Percentiles rank a stretch among this genome's conserved stretches.
phyloP scores from a whole-genome alignment of 2,113 vertebrate species.

The Nothocercus nigrocapillus region DNA sequence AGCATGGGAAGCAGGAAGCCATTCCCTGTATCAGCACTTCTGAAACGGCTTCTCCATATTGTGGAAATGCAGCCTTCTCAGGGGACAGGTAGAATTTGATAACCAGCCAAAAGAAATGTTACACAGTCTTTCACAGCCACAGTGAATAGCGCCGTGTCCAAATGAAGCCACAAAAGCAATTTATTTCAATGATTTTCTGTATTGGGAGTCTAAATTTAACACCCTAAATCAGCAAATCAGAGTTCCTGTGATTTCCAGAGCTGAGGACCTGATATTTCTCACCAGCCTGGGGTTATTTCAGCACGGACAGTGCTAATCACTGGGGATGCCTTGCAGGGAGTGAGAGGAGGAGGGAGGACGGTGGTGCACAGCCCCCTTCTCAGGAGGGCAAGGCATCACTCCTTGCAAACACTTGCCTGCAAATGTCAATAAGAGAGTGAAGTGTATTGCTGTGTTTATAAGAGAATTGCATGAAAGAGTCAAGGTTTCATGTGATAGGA shows the following conservation, averaged over 20 bases:
- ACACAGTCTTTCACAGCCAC: not conserved
- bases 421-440: not conserved
- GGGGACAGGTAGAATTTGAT: not conserved
- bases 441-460: not conserved
- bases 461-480: not conserved
- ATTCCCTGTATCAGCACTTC: not conserved
- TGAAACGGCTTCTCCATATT: not conserved
- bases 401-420: not conserved
- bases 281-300: not conserved
- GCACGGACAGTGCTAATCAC: fast-evolving
- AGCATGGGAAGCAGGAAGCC: not conserved
- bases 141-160: not conserved
- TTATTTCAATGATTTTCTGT: not conserved
- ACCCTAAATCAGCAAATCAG: not conserved
- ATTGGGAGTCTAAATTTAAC: not conserved
- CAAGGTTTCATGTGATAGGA: not conserved
- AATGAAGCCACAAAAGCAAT: not conserved
- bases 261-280: not conserved
- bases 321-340: not conserved
- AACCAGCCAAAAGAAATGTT: not conserved
- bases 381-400: not conserved
- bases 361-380: not conserved
- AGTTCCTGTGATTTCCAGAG: not conserved
- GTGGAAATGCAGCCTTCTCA: not conserved
- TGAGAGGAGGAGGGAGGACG: not conserved